Evolutionary conservation across 2,888 invertebrate species (phyloP).

Genomic region (Drosophila pseudotakahashii): DNA sequence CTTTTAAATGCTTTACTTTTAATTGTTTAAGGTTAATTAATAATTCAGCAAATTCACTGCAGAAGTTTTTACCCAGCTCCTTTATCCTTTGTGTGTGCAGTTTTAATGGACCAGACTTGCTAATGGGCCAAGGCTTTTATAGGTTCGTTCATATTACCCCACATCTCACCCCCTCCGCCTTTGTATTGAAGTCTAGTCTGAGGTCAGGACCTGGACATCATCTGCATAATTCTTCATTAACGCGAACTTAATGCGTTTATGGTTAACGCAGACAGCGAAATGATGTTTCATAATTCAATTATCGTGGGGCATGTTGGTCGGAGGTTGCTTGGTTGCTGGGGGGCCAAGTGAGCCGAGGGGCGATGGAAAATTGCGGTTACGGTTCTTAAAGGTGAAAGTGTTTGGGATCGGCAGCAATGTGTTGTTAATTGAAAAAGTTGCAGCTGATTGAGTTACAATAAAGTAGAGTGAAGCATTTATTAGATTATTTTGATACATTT

Average conservation of each 20-base stretch:
- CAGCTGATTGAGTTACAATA: slow-evolving; percentile 27
- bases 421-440: slow-evolving; percentile 38
- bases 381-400: slow-evolving; percentile 39
- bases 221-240: slow-evolving; percentile 76
- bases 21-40: slow-evolving; percentile 76
- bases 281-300: slow-evolving; percentile 76
- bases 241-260: slow-evolving; percentile 67
- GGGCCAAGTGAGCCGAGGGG: neutral
- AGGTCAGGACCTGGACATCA: slow-evolving; percentile 33
- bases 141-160: slow-evolving; percentile 25
- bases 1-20: slow-evolving; percentile 63
- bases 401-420: slow-evolving; percentile 11
- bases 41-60: slow-evolving; percentile 71
- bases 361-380: slow-evolving; percentile 15
- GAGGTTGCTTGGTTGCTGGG: neutral
- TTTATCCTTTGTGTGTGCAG: slow-evolving; percentile 42
- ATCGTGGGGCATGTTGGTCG: slow-evolving; percentile 43
- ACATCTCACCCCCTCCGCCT: neutral
- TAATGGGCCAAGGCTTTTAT: slow-evolving; percentile 63
- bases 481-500: neutral
- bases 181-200: slow-evolving; percentile 67
- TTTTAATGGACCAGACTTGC: slow-evolving; percentile 77
- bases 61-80: slow-evolving; percentile 53
- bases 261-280: slow-evolving; percentile 55
- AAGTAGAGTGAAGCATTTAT: neutral